These are phyloP conservation scores for Alloplasta piceator DNA, from an alignment of 2,888 invertebrate genomes.

Conservation along the genomic window DNA sequence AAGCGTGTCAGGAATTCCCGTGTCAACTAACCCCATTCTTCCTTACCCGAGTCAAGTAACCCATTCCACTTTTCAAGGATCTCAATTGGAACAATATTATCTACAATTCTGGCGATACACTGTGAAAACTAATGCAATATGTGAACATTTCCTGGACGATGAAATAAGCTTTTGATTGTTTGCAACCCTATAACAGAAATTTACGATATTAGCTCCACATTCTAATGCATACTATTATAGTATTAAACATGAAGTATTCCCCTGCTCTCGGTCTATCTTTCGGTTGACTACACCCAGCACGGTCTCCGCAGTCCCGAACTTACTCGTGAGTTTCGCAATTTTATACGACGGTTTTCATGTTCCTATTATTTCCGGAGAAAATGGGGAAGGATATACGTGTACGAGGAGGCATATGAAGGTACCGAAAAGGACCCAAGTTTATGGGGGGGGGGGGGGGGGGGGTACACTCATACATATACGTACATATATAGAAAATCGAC, in stretches of 20 bases:
- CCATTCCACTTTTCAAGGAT: too few species aligned
- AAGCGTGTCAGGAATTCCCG: too few species aligned
- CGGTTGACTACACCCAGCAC: not conserved
- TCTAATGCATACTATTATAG: slow-evolving; percentile 48
- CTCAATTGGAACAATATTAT: too few species aligned
- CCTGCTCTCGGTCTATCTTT: not conserved
- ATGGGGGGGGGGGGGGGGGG: slow-evolving; percentile 28
- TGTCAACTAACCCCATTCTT: too few species aligned
- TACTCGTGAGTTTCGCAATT: slow-evolving; percentile 48
- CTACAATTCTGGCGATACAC: too few species aligned
- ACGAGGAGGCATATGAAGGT: slow-evolving; percentile 33
- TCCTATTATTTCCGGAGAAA: slow-evolving; percentile 61
- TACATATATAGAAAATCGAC: slow-evolving; percentile 12
- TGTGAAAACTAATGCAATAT: too few species aligned
- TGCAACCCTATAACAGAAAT: slow-evolving; percentile 3
- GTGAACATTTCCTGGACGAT: not conserved
- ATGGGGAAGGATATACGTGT: slow-evolving; percentile 44
- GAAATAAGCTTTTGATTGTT: slow-evolving; percentile 11
- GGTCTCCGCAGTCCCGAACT: not conserved
- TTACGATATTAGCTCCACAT: slow-evolving; percentile 27
- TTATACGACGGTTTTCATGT: slow-evolving; percentile 59
- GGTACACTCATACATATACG: not conserved
- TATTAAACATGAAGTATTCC: slow-evolving; percentile 17
- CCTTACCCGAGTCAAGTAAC: too few species aligned
- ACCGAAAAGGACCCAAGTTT: slow-evolving; percentile 55